These are phyloP conservation scores for Pogona vitticeps DNA, from an alignment of 2,113 vertebrate genomes.

Conservation along the genomic window DNA sequence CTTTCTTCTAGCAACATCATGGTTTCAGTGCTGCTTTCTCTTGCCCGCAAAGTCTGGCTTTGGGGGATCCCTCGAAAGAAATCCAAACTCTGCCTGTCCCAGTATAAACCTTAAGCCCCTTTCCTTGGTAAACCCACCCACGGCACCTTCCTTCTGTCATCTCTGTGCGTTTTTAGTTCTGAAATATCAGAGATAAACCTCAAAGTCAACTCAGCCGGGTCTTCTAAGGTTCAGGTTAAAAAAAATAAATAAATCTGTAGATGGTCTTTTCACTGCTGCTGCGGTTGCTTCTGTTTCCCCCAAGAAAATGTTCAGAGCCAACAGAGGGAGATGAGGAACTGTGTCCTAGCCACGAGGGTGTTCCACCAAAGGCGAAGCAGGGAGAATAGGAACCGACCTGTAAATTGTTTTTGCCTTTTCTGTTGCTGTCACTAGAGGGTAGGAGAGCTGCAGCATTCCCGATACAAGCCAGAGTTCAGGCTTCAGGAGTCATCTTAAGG, in stretches of 20 bases:
- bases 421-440: conserved; percentile 80
- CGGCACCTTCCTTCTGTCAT: accelerated
- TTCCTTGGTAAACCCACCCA: not conserved
- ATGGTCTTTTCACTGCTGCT: not conserved
- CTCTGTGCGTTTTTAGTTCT: conserved; percentile 15
- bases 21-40: not conserved
- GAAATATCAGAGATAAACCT: not conserved
- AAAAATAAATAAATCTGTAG: too few relatives aligned
- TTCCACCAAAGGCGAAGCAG: conserved; percentile 14
- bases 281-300: not conserved
- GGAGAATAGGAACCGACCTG: not conserved
- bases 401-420: conserved; percentile 53
- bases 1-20: not conserved
- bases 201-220: not conserved
- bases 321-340: not conserved
- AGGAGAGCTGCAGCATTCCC: conserved; percentile 74
- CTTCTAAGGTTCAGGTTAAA: conserved; percentile 16
- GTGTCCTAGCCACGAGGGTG: not conserved
- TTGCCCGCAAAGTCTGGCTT: conserved; percentile 47
- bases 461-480: conserved; percentile 47
- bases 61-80: conserved; percentile 5
- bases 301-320: conserved; percentile 33
- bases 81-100: conserved; percentile 27
- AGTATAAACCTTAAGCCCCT: conserved; percentile 30
- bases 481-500: conserved; percentile 49